Evolutionary conservation across 2,113 vertebrate species (phyloP).

Genomic region (Odocoileus virginianus): DNA sequence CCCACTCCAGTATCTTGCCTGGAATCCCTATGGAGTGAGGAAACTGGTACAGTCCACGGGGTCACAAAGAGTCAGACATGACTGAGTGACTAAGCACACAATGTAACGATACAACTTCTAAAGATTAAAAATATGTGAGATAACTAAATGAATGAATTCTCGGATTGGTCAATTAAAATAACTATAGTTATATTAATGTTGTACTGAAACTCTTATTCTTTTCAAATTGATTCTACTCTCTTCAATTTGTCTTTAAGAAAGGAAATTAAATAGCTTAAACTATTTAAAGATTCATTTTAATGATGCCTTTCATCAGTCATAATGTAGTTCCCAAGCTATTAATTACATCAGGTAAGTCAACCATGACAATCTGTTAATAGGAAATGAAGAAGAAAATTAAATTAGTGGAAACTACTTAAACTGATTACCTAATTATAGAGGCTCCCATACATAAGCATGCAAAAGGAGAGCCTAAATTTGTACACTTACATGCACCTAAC

Average conservation of each 20-base stretch:
- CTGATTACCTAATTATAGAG: conserved; percentile 50
- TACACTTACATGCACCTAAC: not conserved
- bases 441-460: not conserved
- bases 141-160: conserved; percentile 24
- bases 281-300: conserved; percentile 47
- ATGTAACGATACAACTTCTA: not conserved
- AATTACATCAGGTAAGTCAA: conserved; percentile 63
- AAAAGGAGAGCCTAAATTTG: not conserved
- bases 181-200: not conserved
- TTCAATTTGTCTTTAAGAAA: conserved; percentile 33
- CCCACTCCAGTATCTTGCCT: not conserved
- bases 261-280: conserved; percentile 51
- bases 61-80: not conserved
- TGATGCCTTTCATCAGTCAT: conserved; percentile 35
- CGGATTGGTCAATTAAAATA: conserved; percentile 16
- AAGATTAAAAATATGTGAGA: conserved; percentile 27
- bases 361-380: conserved; percentile 56
- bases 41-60: not conserved
- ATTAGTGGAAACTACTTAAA: conserved; percentile 56
- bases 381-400: conserved; percentile 61
- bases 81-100: not conserved
- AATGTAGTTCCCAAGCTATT: conserved; percentile 47
- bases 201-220: not conserved
- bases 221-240: not conserved
- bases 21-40: not conserved